Evolutionary conservation across 2,888 invertebrate species (phyloP).

Genomic region (Drosophila differens): DNA sequence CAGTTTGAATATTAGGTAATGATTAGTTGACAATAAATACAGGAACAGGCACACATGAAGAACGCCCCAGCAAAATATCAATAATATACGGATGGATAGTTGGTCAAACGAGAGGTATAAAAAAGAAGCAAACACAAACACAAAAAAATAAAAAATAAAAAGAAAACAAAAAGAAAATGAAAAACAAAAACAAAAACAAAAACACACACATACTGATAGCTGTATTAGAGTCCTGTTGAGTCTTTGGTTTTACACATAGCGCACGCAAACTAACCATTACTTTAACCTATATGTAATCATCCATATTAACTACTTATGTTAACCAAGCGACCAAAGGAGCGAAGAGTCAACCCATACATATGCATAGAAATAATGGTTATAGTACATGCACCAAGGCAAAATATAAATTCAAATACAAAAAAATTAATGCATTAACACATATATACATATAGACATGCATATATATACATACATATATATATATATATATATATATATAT

Average conservation of each 20-base stretch:
- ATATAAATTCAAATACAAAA: slow-evolving; percentile 27
- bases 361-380: slow-evolving; percentile 71
- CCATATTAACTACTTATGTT: slow-evolving; percentile 34
- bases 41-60: slow-evolving; percentile 32
- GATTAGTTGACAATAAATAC: slow-evolving; percentile 75
- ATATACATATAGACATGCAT: slow-evolving; percentile 34
- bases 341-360: slow-evolving; percentile 68
- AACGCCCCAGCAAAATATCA: slow-evolving; percentile 27
- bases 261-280: slow-evolving; percentile 25
- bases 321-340: slow-evolving; percentile 46
- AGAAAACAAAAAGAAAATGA: background rate
- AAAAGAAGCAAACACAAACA: slow-evolving; percentile 4
- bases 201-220: background rate
- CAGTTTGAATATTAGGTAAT: slow-evolving; percentile 52
- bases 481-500: slow-evolving; percentile 34
- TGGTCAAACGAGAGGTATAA: slow-evolving; percentile 5
- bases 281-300: slow-evolving; percentile 27
- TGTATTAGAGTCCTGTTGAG: slow-evolving; percentile 32
- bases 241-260: slow-evolving; percentile 22
- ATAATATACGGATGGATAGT: slow-evolving; percentile 9
- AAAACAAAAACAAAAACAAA: background rate
- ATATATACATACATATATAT: slow-evolving; percentile 32
- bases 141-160: background rate
- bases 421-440: slow-evolving; percentile 34
- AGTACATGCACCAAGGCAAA: slow-evolving; percentile 27